Percentiles rank a stretch among this genome's conserved stretches.
These are phyloP conservation scores for Gallinago media DNA, from an alignment of 2,113 vertebrate species.

Conservation along the genomic window DNA sequence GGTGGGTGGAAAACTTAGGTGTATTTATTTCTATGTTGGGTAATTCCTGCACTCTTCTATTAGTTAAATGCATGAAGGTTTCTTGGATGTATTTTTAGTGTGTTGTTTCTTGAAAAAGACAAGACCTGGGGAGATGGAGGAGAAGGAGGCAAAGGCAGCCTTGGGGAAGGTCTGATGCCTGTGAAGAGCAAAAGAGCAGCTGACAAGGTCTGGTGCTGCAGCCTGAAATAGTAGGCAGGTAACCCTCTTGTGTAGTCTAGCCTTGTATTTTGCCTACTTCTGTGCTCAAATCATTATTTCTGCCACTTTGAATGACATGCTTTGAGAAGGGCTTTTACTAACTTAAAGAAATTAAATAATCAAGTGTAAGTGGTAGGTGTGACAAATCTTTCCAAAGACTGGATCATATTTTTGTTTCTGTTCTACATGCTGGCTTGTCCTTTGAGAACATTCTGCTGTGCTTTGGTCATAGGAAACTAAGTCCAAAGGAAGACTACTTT, in stretches of 20 bases:
- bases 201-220: not conserved
- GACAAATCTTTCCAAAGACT: not conserved
- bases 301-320: rapidly evolving
- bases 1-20: not conserved
- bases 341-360: not conserved
- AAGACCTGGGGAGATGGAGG: not conserved
- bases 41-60: rapidly evolving
- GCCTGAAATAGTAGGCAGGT: not conserved
- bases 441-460: not conserved
- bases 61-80: not conserved
- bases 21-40: not conserved
- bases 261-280: not conserved
- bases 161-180: not conserved
- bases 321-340: not conserved
- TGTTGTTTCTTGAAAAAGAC: not conserved
- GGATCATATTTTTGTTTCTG: not conserved
- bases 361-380: not conserved
- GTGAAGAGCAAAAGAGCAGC: not conserved
- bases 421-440: not conserved
- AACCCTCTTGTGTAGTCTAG: not conserved
- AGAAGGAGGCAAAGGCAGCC: not conserved
- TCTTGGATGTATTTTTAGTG: not conserved
- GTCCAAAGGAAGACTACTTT: not conserved
- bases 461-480: not conserved
- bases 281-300: not conserved